Evolutionary conservation across 1,140 invertebrate species (phyloP).

Genomic region (Anagrus nilaparvatae): DNA sequence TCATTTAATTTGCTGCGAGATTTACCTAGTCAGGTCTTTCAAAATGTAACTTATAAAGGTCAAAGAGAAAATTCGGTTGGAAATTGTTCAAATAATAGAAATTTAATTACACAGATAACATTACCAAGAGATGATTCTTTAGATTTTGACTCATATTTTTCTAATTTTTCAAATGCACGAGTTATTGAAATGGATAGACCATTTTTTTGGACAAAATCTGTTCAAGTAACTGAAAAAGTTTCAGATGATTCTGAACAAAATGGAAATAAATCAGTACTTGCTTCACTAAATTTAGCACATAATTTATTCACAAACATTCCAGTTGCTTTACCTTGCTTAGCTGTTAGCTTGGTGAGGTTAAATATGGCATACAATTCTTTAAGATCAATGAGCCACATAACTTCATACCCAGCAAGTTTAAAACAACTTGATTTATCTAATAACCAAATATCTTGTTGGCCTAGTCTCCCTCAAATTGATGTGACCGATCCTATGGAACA

Average conservation of each 20-base stretch:
- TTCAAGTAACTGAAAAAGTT: slow-evolving; percentile 61
- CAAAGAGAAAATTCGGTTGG: slow-evolving; percentile 27
- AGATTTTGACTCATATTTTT: slow-evolving; percentile 36
- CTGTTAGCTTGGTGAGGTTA: slow-evolving; percentile 72
- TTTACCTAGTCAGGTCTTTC: slow-evolving; percentile 52
- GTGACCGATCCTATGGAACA: slow-evolving; percentile 51
- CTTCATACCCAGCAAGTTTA: slow-evolving; percentile 76
- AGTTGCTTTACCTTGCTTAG: slow-evolving; percentile 76
- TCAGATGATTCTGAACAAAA: slow-evolving; percentile 37
- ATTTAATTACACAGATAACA: slow-evolving; percentile 24
- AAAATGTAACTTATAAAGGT: slow-evolving; percentile 27
- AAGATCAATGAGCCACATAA: slow-evolving; percentile 79
- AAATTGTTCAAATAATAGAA: slow-evolving; percentile 29
- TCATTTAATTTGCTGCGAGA: slow-evolving; percentile 82
- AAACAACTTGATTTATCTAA: slow-evolving; percentile 89
- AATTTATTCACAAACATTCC: slow-evolving; percentile 85
- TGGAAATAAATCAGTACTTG: slow-evolving; percentile 45
- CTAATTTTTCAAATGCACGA: slow-evolving; percentile 36
- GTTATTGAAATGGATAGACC: slow-evolving; percentile 50
- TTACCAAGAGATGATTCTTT: slow-evolving; percentile 33
- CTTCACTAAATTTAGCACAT: slow-evolving; percentile 77
- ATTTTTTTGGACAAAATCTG: slow-evolving; percentile 60
- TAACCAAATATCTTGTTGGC: slow-evolving; percentile 85
- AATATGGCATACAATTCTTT: slow-evolving; percentile 85
- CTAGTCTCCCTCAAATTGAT: slow-evolving; percentile 64